Evolutionary conservation across 2,113 vertebrate species (phyloP), one percentile per base, ranked within the genome.

Genomic region (Jacana jacana): DNA sequence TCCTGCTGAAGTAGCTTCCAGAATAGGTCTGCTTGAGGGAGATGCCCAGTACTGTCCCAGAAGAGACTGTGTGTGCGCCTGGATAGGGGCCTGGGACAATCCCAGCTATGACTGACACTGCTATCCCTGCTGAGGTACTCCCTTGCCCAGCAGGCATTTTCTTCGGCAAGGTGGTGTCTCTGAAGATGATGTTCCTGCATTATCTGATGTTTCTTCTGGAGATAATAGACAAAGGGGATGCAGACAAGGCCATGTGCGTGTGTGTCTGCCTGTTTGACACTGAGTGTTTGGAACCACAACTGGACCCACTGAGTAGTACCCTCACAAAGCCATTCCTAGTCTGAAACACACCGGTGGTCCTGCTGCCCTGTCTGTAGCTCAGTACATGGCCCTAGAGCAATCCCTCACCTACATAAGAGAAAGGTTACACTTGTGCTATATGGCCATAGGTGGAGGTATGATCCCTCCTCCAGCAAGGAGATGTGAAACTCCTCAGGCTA

Each of bases 61-160:
- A 57, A 30, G 4, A 61, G 19, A 23, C 5, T 5, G 4, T 33
- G 31, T 17, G 51, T 3, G 7, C 1, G 0, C 16, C 7, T 66
- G 39, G 28, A 8, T 16, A 10, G 10, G 17, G 19, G 51, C 44
- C 33, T 64, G 42, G 46, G 48, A 72, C 35, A 76, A 64, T 18
- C 30, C 11, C 54, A 23, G 7, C 5, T 30, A 9, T 35, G 33
- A 60, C 39, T 18, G 33, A 15, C 1, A 3, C 39, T 63, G 7
- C 9, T 77, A 16, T 76, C 27, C 33, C 44, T 73, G 33, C 25
- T 73, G 40, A 78, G 40, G 10, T 19, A 51, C 6, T 57, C 13
- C 4, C 5, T 66, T 52, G 30, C 37, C 60, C 54, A 73, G 42
- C 4, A 86, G 22, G 8, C 33, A n/a, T 44, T 77, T 89, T 28